Percentiles rank a stretch among this genome's conserved stretches.
Conservation (phyloP, 2,797 vertebrate genomes). For the Sternarchorhynchus goeldii region DNA sequence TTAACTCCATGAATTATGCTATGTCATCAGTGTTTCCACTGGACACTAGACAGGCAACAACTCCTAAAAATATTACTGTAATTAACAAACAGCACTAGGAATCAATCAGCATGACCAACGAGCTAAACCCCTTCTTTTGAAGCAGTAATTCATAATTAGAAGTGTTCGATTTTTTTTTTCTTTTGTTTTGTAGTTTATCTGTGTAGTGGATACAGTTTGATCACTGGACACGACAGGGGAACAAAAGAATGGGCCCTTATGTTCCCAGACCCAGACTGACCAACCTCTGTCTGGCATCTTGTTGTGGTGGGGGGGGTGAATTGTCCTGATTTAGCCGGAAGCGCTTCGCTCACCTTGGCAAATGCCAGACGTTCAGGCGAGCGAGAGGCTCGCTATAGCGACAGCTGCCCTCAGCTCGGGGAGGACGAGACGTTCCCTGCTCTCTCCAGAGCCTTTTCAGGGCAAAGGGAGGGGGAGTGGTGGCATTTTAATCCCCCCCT, state of each 20-base stretch:
- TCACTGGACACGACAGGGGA: not conserved
- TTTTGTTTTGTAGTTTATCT: no score
- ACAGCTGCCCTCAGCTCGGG: conserved; percentile 48
- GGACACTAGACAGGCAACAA: no score
- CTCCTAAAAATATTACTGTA: no score
- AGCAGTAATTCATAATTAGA: conserved; percentile 42
- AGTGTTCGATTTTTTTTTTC: not conserved
- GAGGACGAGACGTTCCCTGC: conserved; percentile 48
- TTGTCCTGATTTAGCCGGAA: conserved; percentile 28
- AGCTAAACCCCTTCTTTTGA: no score
- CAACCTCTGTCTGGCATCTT: not conserved
- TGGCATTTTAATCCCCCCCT: conserved; percentile 53
- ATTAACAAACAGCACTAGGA: no score
- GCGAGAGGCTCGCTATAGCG: conserved; percentile 24
- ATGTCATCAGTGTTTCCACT: no score
- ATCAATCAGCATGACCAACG: no score
- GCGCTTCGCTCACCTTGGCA: conserved; percentile 37
- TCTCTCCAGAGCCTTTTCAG: conserved; percentile 29
- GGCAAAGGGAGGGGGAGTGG: not conserved
- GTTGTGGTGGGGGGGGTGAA: not conserved
- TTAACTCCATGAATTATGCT: no score
- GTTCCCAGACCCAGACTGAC: not conserved
- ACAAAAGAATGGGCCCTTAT: not conserved
- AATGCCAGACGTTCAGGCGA: conserved; percentile 18
- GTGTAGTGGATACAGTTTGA: not conserved